Conservation (phyloP, 2,888 invertebrate genomes). For the Acrobasis suavella region DNA sequence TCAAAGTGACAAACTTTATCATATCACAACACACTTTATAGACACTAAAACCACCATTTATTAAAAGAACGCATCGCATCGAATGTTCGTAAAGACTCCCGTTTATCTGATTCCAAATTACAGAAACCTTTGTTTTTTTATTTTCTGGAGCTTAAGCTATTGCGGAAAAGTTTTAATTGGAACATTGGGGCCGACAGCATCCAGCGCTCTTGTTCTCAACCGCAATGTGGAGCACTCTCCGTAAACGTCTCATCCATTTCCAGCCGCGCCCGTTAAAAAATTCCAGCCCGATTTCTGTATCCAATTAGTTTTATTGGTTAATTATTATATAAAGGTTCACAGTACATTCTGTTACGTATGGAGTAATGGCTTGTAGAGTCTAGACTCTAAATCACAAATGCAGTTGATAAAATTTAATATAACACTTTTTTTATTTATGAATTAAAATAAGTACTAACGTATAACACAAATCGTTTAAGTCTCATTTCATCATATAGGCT, state of each 20-base stretch:
- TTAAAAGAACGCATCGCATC: too few species aligned
- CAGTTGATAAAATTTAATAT: too few species aligned
- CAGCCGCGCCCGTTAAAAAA: conserved; percentile 23
- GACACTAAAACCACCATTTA: too few species aligned
- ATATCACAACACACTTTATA: too few species aligned
- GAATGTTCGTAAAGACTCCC: not conserved
- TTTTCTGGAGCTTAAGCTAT: conserved; percentile 29
- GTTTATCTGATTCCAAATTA: not conserved
- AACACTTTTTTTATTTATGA: too few species aligned
- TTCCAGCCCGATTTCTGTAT: not conserved
- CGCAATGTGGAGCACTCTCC: conserved; percentile 43
- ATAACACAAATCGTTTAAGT: too few species aligned
- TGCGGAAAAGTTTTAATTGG: conserved; percentile 60
- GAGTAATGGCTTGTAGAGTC: too few species aligned
- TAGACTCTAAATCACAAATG: too few species aligned
- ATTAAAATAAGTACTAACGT: too few species aligned
- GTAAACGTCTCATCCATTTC: conserved; percentile 48
- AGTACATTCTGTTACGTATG: too few species aligned
- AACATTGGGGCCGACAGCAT: conserved; percentile 47
- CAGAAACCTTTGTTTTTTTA: conserved; percentile 8
- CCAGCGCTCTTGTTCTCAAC: conserved; percentile 40
- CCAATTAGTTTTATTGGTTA: conserved; percentile 4
- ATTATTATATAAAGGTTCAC: not conserved
- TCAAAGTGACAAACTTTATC: too few species aligned
- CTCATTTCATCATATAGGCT: too few species aligned